Evolutionary conservation across 35 echinoderm and acorn worm species (phyloP).

Genomic region (Holothuria glaberrima): DNA sequence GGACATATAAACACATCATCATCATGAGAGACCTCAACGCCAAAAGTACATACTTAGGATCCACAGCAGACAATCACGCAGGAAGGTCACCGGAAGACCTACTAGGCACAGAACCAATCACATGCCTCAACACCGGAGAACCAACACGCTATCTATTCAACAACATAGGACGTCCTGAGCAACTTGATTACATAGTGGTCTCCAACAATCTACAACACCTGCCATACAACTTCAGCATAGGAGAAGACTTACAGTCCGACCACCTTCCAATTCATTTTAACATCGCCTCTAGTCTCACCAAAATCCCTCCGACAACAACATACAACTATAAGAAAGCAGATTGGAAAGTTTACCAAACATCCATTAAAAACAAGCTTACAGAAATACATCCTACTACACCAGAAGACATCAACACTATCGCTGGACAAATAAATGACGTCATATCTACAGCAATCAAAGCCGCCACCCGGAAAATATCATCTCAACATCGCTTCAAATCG

Average conservation of each 20-base stretch:
- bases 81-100: not conserved
- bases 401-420: not conserved
- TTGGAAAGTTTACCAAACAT: not conserved
- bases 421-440: not conserved
- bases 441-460: not conserved
- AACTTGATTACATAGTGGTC: conserved; percentile 33
- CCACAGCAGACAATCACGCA: not conserved
- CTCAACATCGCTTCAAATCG: conserved; percentile 2
- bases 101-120: not conserved
- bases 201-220: not conserved
- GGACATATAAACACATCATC: conserved; percentile 18
- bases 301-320: not conserved
- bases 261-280: not conserved
- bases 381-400: not conserved
- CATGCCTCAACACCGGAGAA: conserved; percentile 24
- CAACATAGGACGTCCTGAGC: not conserved
- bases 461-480: not conserved
- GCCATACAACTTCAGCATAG: not conserved
- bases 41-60: conserved; percentile 2
- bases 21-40: conserved; percentile 35
- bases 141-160: conserved; percentile 11
- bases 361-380: not conserved
- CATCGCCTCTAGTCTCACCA: not conserved
- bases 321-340: conserved; percentile 9
- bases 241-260: not conserved